These are phyloP conservation scores for Spodoptera litura DNA, from an alignment of 1,140 invertebrate species.

Conservation along the genomic window DNA sequence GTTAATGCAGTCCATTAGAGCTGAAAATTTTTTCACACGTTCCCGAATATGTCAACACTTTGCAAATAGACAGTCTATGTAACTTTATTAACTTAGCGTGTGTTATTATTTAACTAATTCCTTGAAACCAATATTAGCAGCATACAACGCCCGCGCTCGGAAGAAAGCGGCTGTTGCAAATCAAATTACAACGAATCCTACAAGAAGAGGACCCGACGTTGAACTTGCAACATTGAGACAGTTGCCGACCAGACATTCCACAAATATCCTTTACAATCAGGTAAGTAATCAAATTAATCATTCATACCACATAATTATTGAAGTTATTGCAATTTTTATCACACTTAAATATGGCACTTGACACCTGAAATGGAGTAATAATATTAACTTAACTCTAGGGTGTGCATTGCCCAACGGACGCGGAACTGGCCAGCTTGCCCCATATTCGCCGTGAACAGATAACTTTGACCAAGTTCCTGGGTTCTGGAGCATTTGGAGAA, in stretches of 20 bases:
- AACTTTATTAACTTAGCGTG: too few relatives aligned
- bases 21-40: too few relatives aligned
- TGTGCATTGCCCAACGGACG: slow-evolving; percentile 71
- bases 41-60: too few relatives aligned
- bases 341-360: too few relatives aligned
- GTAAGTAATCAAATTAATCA: slow-evolving; percentile 51
- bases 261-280: slow-evolving; percentile 92
- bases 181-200: slow-evolving; percentile 59
- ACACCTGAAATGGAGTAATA: too few relatives aligned
- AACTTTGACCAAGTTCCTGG: slow-evolving; percentile 94
- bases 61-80: too few relatives aligned
- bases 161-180: slow-evolving; percentile 87
- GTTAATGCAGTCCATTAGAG: too few relatives aligned
- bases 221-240: slow-evolving; percentile 96
- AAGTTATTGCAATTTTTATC: too few relatives aligned
- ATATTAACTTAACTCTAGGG: slow-evolving; percentile 54
- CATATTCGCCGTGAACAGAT: slow-evolving; percentile 94
- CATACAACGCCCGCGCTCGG: slow-evolving; percentile 84
- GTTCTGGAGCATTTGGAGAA: slow-evolving; percentile 98
- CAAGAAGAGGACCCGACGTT: slow-evolving; percentile 89
- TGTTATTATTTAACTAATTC: neutral
- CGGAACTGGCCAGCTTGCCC: slow-evolving; percentile 90
- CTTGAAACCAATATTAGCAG: slow-evolving; percentile 58
- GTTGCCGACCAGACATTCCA: slow-evolving; percentile 91
- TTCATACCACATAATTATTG: too few relatives aligned